Percentiles rank a stretch among this genome's conserved stretches.
These are phyloP conservation scores for Chrysemys picta DNA, from an alignment of 2,113 vertebrate genomes.

Conservation along the genomic window DNA sequence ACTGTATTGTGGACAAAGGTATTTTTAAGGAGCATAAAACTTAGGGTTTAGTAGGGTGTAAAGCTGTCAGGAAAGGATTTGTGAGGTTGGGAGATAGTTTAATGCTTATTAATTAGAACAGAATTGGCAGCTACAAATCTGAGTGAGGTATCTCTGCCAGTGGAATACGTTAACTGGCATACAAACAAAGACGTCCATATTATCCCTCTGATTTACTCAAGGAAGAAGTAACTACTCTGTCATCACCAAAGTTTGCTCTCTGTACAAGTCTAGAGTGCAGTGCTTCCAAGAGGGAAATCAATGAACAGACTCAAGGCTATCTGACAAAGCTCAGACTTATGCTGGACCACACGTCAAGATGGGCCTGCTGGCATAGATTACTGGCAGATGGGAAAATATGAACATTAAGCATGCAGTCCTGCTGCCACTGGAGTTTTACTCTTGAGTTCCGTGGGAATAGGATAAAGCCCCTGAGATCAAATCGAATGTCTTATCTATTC, in stretches of 20 bases:
- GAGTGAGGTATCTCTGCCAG: constrained; percentile 26
- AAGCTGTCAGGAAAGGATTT: constrained; percentile 54
- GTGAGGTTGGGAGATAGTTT: constrained; percentile 36
- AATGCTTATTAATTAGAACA: constrained; percentile 59
- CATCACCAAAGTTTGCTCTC: fast-evolving
- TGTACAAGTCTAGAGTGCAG: neutral
- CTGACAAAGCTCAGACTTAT: constrained; percentile 19
- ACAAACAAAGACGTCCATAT: neutral
- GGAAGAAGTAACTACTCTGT: neutral
- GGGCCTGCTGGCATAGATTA: neutral
- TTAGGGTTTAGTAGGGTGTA: constrained; percentile 38
- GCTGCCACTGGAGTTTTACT: neutral
- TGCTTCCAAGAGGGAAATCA: neutral
- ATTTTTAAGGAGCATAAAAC: constrained; percentile 41
- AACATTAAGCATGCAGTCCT: neutral
- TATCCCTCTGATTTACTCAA: neutral
- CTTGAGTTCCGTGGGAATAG: neutral
- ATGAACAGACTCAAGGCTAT: neutral
- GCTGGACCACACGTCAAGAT: neutral
- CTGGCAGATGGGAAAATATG: neutral
- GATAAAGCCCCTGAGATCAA: neutral
- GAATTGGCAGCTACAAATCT: constrained; percentile 47
- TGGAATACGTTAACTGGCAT: constrained; percentile 12
- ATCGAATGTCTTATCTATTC: neutral
- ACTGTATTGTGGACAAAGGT: neutral